These are phyloP conservation scores for Tyto alba DNA, from an alignment of 2,113 vertebrate genomes.

Conservation along the genomic window DNA sequence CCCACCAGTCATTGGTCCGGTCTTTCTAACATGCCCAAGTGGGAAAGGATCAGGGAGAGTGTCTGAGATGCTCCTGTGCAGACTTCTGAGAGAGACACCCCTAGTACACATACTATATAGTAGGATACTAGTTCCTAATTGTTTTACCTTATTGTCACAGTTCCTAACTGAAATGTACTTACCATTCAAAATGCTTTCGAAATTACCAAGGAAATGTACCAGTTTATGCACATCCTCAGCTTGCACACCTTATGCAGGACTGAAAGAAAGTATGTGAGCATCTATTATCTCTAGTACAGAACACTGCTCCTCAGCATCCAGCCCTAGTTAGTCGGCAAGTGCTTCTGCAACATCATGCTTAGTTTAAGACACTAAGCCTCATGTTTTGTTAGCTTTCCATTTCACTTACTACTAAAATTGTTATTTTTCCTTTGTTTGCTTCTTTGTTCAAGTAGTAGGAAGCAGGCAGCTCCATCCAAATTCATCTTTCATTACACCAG, in stretches of 20 bases:
- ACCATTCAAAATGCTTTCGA: neutral
- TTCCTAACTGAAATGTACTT: neutral
- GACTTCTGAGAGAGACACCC: neutral
- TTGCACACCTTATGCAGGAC: neutral
- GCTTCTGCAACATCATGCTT: neutral
- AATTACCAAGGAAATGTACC: neutral
- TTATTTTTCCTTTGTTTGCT: neutral
- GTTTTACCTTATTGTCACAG: neutral
- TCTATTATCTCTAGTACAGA: neutral
- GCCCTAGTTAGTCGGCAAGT: neutral
- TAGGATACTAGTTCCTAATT: neutral
- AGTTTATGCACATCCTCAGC: neutral
- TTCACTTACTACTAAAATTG: neutral
- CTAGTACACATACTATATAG: neutral
- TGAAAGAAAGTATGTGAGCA: neutral
- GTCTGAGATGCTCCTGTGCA: neutral
- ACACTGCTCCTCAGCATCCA: neutral
- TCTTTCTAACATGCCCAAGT: neutral
- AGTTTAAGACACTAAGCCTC: neutral
- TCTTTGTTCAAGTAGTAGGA: slow-evolving; percentile 2
- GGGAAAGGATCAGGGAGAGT: neutral
- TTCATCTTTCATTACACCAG: neutral
- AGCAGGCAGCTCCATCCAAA: slow-evolving; percentile 4
- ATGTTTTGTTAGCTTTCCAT: neutral
- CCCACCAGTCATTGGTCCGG: neutral